Evolutionary conservation across 2,113 vertebrate species (phyloP).

Genomic region (Pagrus major): DNA sequence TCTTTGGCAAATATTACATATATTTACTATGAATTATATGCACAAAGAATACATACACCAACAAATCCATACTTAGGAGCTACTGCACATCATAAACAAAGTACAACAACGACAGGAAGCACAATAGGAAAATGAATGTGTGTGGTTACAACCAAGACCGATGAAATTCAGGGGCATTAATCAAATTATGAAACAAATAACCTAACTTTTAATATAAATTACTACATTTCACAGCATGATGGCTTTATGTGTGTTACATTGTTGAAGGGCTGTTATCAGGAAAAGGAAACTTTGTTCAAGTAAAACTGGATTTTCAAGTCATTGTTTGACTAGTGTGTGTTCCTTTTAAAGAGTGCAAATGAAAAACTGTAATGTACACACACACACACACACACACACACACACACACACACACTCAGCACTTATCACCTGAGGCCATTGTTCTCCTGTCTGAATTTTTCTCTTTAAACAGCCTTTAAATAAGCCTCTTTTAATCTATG

Average conservation of each 20-base stretch:
- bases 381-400: conserved; percentile 4
- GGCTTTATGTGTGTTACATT: not conserved
- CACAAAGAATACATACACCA: conserved; percentile 6
- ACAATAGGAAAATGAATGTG: conserved; percentile 3
- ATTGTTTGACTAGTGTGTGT: conserved; percentile 6
- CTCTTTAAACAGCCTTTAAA: not conserved
- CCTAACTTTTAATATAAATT: not conserved
- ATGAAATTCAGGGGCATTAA: conserved; percentile 2
- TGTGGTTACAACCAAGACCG: not conserved
- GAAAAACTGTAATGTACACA: conserved; percentile 7
- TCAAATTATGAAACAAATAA: not conserved
- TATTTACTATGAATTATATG: not conserved
- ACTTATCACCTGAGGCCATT: conserved; percentile 35
- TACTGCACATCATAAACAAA: not conserved
- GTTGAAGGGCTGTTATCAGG: not conserved
- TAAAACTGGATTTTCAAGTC: not conserved
- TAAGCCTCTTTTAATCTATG: not conserved
- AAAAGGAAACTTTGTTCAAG: not conserved
- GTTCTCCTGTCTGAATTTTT: conserved; percentile 30
- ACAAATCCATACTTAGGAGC: not conserved
- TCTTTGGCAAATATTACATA: not conserved
- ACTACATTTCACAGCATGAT: not conserved
- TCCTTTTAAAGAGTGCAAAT: conserved; percentile 30
- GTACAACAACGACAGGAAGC: not conserved
- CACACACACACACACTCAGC: conserved; percentile 14